Conservation (phyloP, 2,888 invertebrate genomes). For the Oscheius sp. region DNA sequence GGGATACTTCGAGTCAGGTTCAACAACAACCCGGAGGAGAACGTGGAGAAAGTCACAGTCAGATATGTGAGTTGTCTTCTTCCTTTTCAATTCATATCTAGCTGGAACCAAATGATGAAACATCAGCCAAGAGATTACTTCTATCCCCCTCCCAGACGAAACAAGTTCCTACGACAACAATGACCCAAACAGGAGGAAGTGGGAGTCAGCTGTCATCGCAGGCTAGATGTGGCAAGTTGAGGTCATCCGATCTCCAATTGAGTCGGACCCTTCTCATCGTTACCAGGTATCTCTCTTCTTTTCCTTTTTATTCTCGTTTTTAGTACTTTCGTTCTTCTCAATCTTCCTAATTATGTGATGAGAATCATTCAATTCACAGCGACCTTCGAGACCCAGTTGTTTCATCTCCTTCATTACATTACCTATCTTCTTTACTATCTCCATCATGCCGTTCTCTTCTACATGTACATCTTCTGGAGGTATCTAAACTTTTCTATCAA, state of each 20-base stretch:
- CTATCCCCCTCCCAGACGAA: conserved; percentile 44
- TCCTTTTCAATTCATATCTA: neutral
- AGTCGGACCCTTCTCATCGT: conserved; percentile 68
- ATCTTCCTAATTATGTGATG: conserved; percentile 66
- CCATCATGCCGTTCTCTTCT: conserved; percentile 63
- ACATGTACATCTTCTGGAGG: conserved; percentile 68
- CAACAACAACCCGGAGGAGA: conserved; percentile 5
- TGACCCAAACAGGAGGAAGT: conserved; percentile 15
- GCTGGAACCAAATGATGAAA: conserved; percentile 51
- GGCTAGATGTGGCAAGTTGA: conserved; percentile 55
- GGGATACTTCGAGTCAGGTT: conserved; percentile 62
- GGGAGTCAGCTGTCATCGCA: conserved; percentile 33
- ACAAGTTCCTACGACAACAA: conserved; percentile 36
- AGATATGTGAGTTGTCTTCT: conserved; percentile 19
- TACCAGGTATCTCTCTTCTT: conserved; percentile 52
- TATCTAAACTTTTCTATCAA: conserved; percentile 12
- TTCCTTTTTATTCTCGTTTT: neutral
- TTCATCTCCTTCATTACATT: conserved; percentile 32
- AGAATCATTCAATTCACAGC: conserved; percentile 41
- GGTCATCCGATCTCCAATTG: conserved; percentile 65
- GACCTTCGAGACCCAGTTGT: conserved; percentile 31
- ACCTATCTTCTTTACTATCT: conserved; percentile 14
- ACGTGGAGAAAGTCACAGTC: conserved; percentile 2
- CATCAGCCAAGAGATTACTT: conserved; percentile 60
- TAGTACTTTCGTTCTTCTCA: conserved; percentile 68